A percentile compares a stretch with the other conserved stretches of the same genome.
Conservation (phyloP, 2,797 vertebrate species). For the Sciurus carolinensis region DNA sequence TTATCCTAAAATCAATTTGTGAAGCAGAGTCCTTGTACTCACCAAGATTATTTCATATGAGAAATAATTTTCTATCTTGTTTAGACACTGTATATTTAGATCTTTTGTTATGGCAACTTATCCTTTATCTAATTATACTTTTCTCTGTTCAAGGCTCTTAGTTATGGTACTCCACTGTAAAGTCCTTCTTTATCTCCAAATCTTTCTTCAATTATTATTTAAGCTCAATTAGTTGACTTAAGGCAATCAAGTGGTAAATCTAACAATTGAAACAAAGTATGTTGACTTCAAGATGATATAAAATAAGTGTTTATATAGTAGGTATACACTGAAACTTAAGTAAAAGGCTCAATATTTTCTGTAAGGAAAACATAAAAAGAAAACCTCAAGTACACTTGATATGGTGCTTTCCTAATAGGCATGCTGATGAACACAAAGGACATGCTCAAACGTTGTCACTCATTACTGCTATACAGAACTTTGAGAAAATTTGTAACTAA, state of each 20-base stretch:
- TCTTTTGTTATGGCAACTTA: background rate
- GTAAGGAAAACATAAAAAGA: background rate
- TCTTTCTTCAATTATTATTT: slow-evolving; percentile 4
- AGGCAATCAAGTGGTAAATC: background rate
- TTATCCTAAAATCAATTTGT: background rate
- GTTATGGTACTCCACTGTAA: background rate
- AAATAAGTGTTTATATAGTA: background rate
- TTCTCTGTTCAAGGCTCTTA: background rate
- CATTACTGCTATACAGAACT: background rate
- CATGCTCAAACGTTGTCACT: background rate
- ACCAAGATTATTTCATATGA: background rate
- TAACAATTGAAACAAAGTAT: background rate
- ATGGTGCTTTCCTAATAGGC: background rate
- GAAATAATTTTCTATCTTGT: background rate
- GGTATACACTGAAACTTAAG: background rate
- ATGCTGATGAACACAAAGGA: background rate
- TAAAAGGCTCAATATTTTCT: background rate
- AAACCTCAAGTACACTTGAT: background rate
- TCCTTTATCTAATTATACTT: background rate
- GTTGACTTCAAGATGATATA: background rate
- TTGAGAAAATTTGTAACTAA: slow-evolving; percentile 5
- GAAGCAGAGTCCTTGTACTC: background rate
- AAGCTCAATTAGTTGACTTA: slow-evolving; percentile 15
- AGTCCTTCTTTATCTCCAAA: background rate
- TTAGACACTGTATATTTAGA: background rate